phyloP scores from a whole-genome alignment of 2,888 invertebrate genomes.

The Penaeus monodon region DNA sequence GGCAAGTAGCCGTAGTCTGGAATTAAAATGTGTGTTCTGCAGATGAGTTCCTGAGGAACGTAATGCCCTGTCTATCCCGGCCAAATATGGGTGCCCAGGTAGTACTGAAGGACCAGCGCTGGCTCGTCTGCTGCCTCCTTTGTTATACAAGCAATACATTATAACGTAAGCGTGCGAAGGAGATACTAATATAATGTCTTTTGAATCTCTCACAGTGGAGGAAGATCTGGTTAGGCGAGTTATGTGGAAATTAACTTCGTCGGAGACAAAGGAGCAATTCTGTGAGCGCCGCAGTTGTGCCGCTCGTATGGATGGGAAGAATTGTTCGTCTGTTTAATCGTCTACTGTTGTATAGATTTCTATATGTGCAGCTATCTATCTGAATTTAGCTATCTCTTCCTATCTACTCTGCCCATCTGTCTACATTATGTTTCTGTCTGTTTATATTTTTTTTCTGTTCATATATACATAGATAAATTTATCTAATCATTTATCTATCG shows the following conservation, averaged over 20 bases:
- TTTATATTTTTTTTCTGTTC: background rate
- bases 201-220: too few species aligned
- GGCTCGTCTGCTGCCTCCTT: slow-evolving; percentile 26
- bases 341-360: background rate
- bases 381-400: background rate
- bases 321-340: too few species aligned
- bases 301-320: too few species aligned
- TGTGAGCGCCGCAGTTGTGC: too few species aligned
- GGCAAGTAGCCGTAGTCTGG: too few species aligned
- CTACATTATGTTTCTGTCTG: too few species aligned
- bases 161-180: slow-evolving; percentile 32
- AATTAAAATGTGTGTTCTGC: too few species aligned
- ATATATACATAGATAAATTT: background rate
- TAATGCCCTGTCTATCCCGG: slow-evolving; percentile 7
- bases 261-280: too few species aligned
- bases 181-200: too few species aligned
- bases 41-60: slow-evolving; percentile 1
- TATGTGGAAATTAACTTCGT: too few species aligned
- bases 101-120: slow-evolving; percentile 36
- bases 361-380: background rate
- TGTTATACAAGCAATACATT: slow-evolving; percentile 60
- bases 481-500: too few species aligned
- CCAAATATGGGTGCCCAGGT: slow-evolving; percentile 48
- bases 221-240: too few species aligned
- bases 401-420: background rate